A percentile compares a stretch with the other conserved stretches of the same genome.
phyloP scores from a whole-genome alignment of 2,888 invertebrate species.

The Hydrotaea diabolus region DNA sequence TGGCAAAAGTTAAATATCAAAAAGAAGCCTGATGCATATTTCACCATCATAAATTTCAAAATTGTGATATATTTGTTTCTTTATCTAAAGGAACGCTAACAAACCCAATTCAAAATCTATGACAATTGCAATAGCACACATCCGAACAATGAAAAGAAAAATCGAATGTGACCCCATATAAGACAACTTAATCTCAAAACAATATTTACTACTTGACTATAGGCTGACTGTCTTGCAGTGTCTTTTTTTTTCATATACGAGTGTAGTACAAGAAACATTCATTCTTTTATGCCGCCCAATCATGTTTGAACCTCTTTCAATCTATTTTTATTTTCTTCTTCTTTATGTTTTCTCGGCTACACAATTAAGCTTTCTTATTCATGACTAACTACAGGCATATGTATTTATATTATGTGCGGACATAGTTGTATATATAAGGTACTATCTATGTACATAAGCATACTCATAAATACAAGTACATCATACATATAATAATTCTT shows the following conservation, averaged over 20 bases:
- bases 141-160: neutral
- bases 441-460: neutral
- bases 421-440: neutral
- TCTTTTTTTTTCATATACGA: no score
- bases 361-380: slow-evolving; percentile 25
- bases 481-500: neutral
- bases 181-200: neutral
- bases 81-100: no score
- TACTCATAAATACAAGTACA: neutral
- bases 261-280: neutral
- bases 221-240: no score
- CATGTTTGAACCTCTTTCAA: slow-evolving; percentile 1
- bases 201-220: neutral
- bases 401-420: neutral
- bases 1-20: no score
- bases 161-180: neutral
- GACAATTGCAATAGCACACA: no score
- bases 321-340: neutral
- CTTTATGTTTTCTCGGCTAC: slow-evolving; percentile 2
- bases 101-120: no score
- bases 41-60: no score
- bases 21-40: no score
- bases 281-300: neutral
- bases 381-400: neutral
- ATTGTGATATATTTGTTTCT: no score